Evolutionary conservation across 2,797 vertebrate species (phyloP).

Genomic region (Coluber constrictor): DNA sequence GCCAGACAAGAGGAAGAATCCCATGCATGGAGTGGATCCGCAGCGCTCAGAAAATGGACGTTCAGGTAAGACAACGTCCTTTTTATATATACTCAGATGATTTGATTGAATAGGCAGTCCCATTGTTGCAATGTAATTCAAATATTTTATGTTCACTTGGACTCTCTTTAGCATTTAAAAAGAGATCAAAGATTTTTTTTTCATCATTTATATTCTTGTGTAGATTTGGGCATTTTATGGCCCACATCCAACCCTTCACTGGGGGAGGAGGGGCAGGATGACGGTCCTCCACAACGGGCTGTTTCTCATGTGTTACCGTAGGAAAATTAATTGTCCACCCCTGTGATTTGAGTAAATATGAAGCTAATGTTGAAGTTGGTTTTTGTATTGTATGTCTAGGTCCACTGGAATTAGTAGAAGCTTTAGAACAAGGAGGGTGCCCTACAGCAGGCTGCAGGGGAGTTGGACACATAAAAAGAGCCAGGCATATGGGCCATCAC

Average conservation of each 20-base stretch:
- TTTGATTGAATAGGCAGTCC: not conserved
- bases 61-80: no score
- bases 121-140: not conserved
- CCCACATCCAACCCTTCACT: not conserved
- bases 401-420: conserved; percentile 77
- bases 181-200: not conserved
- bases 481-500: conserved; percentile 77
- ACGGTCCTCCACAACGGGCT: not conserved
- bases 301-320: not conserved
- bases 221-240: not conserved
- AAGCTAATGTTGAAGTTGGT: not conserved
- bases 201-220: not conserved
- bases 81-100: not conserved
- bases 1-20: no score
- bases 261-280: not conserved
- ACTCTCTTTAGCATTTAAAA: not conserved
- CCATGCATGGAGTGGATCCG: no score
- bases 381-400: conserved; percentile 57
- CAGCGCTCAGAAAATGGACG: no score
- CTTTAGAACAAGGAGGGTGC: conserved; percentile 77
- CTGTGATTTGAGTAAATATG: conserved; percentile 5
- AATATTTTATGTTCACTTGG: not conserved
- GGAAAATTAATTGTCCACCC: not conserved
- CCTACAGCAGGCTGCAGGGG: conserved; percentile 81
- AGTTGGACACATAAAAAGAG: conserved; percentile 80